Percentiles rank a stretch among this genome's conserved stretches.
These are phyloP conservation scores for Digitonthophagus gazella DNA, from an alignment of 2,888 invertebrate species.

Conservation along the genomic window DNA sequence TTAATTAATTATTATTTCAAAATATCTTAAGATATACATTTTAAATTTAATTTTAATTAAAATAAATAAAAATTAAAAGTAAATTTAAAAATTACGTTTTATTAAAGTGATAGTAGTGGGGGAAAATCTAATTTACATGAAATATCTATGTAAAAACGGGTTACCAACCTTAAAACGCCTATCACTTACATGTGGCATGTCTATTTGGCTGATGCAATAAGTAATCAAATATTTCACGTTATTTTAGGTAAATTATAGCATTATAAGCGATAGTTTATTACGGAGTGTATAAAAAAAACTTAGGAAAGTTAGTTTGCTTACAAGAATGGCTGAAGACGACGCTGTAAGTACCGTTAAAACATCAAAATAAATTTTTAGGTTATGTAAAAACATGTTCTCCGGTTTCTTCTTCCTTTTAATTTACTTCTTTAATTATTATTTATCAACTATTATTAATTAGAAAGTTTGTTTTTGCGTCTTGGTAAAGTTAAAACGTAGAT, in stretches of 20 bases:
- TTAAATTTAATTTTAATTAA: neutral
- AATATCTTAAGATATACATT: neutral
- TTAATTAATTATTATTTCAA: neutral
- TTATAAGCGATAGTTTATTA: constrained; percentile 1
- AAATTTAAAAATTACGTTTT: neutral
- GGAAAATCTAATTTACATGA: neutral
- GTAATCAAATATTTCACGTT: constrained; percentile 1
- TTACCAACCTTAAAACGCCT: constrained; percentile 17
- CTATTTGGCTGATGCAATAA: constrained; percentile 28
- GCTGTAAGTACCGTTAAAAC: constrained; percentile 47
- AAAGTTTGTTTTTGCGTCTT: neutral
- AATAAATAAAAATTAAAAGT: constrained; percentile 3
- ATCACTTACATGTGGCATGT: constrained; percentile 29
- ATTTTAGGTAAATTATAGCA: neutral
- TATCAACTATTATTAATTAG: neutral
- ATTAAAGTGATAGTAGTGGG: neutral
- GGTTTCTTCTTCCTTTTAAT: neutral
- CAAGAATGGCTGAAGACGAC: constrained; percentile 53
- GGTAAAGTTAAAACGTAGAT: too few relatives aligned
- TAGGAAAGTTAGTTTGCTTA: neutral
- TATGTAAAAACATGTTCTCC: neutral
- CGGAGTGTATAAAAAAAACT: neutral
- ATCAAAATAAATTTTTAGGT: neutral
- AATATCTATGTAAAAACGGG: neutral
- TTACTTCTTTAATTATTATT: neutral